These are phyloP conservation scores for Diarsia dahlii DNA, from an alignment of 2,888 invertebrate genomes.

Conservation along the genomic window DNA sequence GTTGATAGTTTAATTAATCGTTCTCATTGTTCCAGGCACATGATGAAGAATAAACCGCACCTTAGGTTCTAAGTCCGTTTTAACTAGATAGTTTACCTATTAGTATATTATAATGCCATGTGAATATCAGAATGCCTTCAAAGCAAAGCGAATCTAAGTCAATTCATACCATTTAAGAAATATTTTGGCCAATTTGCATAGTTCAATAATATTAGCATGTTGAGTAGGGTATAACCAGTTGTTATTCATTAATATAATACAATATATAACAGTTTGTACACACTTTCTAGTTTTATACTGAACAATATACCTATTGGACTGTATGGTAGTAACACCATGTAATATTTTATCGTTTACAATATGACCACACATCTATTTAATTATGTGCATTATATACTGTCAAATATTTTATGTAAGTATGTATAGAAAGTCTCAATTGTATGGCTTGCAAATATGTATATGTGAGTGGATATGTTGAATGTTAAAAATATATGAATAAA, in stretches of 20 bases:
- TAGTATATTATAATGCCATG: conserved; percentile 79
- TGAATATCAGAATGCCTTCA: conserved; percentile 82
- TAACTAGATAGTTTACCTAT: conserved; percentile 81
- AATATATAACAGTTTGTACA: conserved; percentile 25
- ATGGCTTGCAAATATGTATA: conserved; percentile 34
- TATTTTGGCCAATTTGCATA: conserved; percentile 75
- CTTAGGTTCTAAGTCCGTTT: conserved; percentile 92
- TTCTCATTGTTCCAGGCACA: conserved; percentile 92
- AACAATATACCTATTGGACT: conserved; percentile 25
- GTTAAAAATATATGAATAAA: conserved; percentile 32
- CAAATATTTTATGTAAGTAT: conserved; percentile 12
- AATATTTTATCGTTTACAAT: conserved; percentile 30
- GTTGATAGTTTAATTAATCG: conserved; percentile 6
- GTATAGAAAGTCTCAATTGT: conserved; percentile 2
- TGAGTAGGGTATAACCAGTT: conserved; percentile 33
- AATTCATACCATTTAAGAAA: conserved; percentile 83
- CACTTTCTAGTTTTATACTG: conserved; percentile 42
- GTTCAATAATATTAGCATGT: conserved; percentile 27
- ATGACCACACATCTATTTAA: conserved; percentile 33
- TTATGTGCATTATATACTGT: conserved; percentile 42
- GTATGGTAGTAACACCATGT: conserved; percentile 34
- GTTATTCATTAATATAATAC: conserved; percentile 33
- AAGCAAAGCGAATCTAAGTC: conserved; percentile 83
- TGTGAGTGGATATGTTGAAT: conserved; percentile 17
- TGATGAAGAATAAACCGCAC: conserved; percentile 97